Conservation (phyloP, 2,888 invertebrate genomes). For the Linhomoeus sp. region DNA sequence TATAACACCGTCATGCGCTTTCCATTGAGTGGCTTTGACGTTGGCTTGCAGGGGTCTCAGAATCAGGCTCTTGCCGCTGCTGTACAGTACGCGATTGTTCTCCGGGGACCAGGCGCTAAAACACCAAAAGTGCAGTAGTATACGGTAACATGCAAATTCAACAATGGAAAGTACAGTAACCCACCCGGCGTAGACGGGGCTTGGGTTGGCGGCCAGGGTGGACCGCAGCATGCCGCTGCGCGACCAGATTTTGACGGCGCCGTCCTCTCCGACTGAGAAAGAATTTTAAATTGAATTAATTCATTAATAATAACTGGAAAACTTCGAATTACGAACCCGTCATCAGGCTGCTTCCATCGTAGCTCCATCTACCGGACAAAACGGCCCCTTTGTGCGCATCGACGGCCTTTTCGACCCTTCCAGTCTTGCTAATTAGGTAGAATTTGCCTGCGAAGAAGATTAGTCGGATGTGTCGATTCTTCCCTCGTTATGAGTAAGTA, state of each 20-base stretch:
- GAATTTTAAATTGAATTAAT: neutral
- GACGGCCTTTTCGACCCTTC: slow-evolving; percentile 73
- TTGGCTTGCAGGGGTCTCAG: slow-evolving; percentile 39
- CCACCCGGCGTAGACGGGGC: slow-evolving; percentile 5
- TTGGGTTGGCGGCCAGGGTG: slow-evolving; percentile 51
- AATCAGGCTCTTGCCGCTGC: slow-evolving; percentile 38
- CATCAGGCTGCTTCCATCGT: slow-evolving; percentile 76
- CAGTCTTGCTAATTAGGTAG: slow-evolving; percentile 65
- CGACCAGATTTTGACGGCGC: slow-evolving; percentile 88
- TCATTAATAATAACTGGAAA: neutral
- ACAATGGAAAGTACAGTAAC: neutral
- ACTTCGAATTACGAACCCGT: slow-evolving; percentile 33
- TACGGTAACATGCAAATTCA: neutral
- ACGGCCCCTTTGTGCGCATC: slow-evolving; percentile 72
- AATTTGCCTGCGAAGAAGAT: slow-evolving; percentile 43
- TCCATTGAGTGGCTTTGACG: slow-evolving; percentile 47
- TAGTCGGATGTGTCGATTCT: neutral
- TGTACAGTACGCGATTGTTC: slow-evolving; percentile 34
- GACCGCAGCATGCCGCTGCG: slow-evolving; percentile 71
- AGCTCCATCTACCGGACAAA: slow-evolving; percentile 72
- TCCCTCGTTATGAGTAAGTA: neutral
- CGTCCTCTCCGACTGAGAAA: slow-evolving; percentile 72
- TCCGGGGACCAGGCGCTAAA: slow-evolving; percentile 15
- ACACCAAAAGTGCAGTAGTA: too few relatives aligned
- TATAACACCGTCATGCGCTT: slow-evolving; percentile 81